Conservation (phyloP, 2,888 invertebrate genomes). For the Tillus elongatus region DNA sequence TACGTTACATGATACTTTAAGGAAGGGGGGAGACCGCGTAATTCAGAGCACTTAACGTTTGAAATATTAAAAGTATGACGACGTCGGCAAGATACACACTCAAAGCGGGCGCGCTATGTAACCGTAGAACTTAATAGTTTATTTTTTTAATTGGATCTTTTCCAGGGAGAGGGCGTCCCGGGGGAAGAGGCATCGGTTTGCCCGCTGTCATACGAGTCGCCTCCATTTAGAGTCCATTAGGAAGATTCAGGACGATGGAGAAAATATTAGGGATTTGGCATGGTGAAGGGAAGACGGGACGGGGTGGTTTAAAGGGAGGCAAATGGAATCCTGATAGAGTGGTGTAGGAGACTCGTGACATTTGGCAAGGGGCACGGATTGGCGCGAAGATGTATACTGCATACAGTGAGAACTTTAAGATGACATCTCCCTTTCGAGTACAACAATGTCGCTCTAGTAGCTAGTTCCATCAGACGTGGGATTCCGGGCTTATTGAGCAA, state of each 20-base stretch:
- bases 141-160: slow-evolving; percentile 39
- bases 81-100: slow-evolving; percentile 14
- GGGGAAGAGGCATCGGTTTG: slow-evolving; percentile 26
- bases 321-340: slow-evolving; percentile 34
- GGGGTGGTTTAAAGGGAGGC: slow-evolving; percentile 19
- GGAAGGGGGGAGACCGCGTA: too few species aligned
- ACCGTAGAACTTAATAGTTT: slow-evolving; percentile 35
- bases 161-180: slow-evolving; percentile 22
- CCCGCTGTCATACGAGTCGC: slow-evolving; percentile 35
- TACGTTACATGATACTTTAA: too few species aligned
- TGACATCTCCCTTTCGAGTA: slow-evolving; percentile 12
- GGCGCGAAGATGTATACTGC: slow-evolving; percentile 16
- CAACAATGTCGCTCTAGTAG: slow-evolving; percentile 5
- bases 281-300: slow-evolving; percentile 14
- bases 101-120: slow-evolving; percentile 28
- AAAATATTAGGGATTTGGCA: slow-evolving; percentile 34
- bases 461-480: too few species aligned
- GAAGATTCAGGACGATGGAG: slow-evolving; percentile 34
- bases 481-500: too few species aligned
- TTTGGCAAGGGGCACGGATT: slow-evolving; percentile 34
- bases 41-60: slow-evolving; percentile 17
- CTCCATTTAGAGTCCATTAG: slow-evolving; percentile 41
- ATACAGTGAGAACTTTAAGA: slow-evolving; percentile 17
- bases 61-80: slow-evolving; percentile 20
- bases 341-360: slow-evolving; percentile 32